Base-by-base conservation (phyloP, 2,113 vertebrate genomes). In the Lycocorax pyrrhopterus region DNA sequence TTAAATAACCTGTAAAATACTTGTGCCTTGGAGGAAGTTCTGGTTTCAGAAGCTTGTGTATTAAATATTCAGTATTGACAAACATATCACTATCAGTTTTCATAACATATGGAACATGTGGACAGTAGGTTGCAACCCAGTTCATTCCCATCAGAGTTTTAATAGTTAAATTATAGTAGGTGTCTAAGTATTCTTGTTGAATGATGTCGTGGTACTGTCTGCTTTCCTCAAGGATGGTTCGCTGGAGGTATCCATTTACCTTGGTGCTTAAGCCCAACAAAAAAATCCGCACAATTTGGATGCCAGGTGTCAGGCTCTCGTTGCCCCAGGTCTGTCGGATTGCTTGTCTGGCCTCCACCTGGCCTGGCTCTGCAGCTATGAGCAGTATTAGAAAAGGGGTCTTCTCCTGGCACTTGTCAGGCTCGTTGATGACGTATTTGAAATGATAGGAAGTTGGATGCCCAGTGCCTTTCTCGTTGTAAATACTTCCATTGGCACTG, bases 51-150 rank as follows among this genome's bases (percentile, higher is more conserved):
- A 99, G 97, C 96, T 99, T 99, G 47, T 99, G 98, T 96, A 99
- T 98, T 92, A 99, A 98, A 91, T 99, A 99, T 27, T 99, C 99
- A 0, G 99, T 99, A 94, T 99, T 99, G 94, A 99, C 98, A 79
- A 99, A 99, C 99, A 99, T 99, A 94, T 99, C 99, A 4, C 99
- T 99, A 98, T 99, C 99, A 1, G 99, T 99, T 98, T 99, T 99
- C 99, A 99, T 99, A 76, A 99, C 98, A 2, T 99, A 99, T 0
- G 97, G 98, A 82, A 98, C 98, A 5, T 62, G 93, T 9, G 99
- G 98, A 85, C 99, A 99, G 84, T 99, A 98, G 22, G 97, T 97
- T 25, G 99, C 98, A 64, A 99, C 99, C 99, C 99, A 99, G 96
- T 99, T 99, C 98, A 99, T 99, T 75, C 99, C 99, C 99, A 99